phyloP scores from a whole-genome alignment of 1,140 invertebrate genomes.

The Mamestra configurata region DNA sequence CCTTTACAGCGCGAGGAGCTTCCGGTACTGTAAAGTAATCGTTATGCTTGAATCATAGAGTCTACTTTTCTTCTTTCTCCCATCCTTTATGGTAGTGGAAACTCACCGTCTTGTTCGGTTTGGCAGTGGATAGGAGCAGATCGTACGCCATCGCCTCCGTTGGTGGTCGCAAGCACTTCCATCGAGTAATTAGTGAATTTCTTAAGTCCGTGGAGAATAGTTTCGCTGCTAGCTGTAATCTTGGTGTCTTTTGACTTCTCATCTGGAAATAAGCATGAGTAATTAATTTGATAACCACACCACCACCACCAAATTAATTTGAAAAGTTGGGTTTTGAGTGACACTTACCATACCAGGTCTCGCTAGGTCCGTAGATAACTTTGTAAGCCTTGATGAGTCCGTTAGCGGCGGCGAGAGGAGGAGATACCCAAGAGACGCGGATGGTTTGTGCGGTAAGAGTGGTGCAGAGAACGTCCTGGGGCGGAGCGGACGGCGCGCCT shows the following conservation, averaged over 20 bases:
- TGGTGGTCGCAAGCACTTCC: slow-evolving; percentile 97
- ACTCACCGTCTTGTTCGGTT: slow-evolving; percentile 97
- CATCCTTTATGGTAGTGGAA: neutral
- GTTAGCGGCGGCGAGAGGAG: slow-evolving; percentile 96
- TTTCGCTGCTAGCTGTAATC: slow-evolving; percentile 96
- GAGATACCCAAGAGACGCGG: slow-evolving; percentile 97
- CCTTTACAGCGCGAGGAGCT: slow-evolving; percentile 96
- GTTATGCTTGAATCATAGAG: neutral
- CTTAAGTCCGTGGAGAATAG: slow-evolving; percentile 96
- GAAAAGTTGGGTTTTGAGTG: neutral
- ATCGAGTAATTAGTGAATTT: slow-evolving; percentile 99
- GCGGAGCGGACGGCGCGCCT: slow-evolving; percentile 97
- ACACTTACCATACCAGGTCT: slow-evolving; percentile 95
- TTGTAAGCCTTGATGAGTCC: slow-evolving; percentile 99
- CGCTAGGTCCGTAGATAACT: slow-evolving; percentile 97
- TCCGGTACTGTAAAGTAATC: slow-evolving; percentile 92
- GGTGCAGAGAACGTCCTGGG: slow-evolving; percentile 96
- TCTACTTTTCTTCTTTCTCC: neutral
- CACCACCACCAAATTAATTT: no score
- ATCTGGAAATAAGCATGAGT: slow-evolving; percentile 87
- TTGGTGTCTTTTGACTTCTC: slow-evolving; percentile 97
- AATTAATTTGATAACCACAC: neutral
- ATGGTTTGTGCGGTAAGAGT: slow-evolving; percentile 97
- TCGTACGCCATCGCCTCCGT: slow-evolving; percentile 98
- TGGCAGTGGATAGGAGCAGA: slow-evolving; percentile 97